Evolutionary conservation across 2,797 vertebrate species (phyloP), one percentile per base, ranked within the genome.

Genomic region (Myotis pilosus): DNA sequence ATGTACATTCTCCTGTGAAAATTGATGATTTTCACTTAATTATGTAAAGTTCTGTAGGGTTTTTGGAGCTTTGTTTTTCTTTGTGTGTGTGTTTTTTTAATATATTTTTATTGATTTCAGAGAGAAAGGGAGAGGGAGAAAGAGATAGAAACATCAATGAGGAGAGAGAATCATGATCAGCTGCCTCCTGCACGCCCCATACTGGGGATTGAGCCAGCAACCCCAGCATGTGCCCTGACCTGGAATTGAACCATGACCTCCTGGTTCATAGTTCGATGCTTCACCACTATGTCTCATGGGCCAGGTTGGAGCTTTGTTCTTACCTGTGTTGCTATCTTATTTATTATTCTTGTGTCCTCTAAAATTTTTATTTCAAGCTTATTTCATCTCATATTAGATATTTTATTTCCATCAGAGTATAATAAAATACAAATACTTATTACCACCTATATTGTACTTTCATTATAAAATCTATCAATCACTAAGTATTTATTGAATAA

Each of bases 381-480:
- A 79, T 71, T 89, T 47, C 74, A 19, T 82, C 49, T 92, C 7
- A 5, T 53, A 23, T 53, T 76, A 87, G 47, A 92, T 69, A 44
- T 23, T 78, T 89, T 89, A 38, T 93, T 87, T 76, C 22, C 60
- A 91, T 80, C 71, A 86, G 41, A 82, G 25, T 92, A 91, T 92
- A 95, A 84, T 92, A 28, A 69, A 23, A 60, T 33, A 55, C 60
- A 76, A 68, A 53, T 64, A 2, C 49, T 93, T 86, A 78, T 95
- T 79, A 89, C 30, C 1, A 71, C 33, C 25, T 80, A n/a, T 62
- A 69, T 55, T 93, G 23, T 86, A 82, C 16, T 96, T 93, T 93
- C 75, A 55, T 87, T 88, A 79, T 33, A 80, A 87, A 95, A 80
- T 36, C 23, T 64, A 75, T 33, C 41, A 89, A 12, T 92, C 68